Base-by-base conservation (phyloP, 2,888 invertebrate species). In the Phengaris alcon region DNA sequence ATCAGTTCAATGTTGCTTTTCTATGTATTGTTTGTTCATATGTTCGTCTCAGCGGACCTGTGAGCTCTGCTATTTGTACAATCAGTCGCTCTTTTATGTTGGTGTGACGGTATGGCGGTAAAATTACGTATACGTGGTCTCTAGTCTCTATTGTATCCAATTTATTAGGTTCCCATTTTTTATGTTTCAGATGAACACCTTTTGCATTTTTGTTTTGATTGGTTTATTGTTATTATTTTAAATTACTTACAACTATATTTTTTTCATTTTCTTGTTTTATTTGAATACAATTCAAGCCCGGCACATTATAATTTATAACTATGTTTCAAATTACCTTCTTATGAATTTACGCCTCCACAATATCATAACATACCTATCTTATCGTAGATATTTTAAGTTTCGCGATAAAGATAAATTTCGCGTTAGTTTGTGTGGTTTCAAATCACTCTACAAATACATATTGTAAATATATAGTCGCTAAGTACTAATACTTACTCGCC, bases 401-500 rank as follows among this genome's bases (percentile, higher is more conserved):
- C 10, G 15, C 72, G 72, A 72, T 72, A 72, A 54, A 22, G 72
- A 54, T 54, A 54, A 72, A 35, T 72, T 22, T 52, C 13, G 52
- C 72, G 35, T 52, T 22, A 52, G 35, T 72, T 54, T 22, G 72
- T 72, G 12, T 64, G 12, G 64, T 64, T 64, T 64, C 6, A 64
- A 64, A 64, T 44, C 35, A 64, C 64, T n/a, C 35, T 35, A 44
- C 35, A 64, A 64, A 64, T 64, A 35, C 35, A 64, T 10, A 12
- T 12, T 15, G 52, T 80, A 76, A 70, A 74, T 69, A 35, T 74
- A 57, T 72, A 74, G 78, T 77, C 75, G 78, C 79, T 81, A 80
- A 81, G 82, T 83, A 84, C 82, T 82, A 84, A 84, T 83, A 83
- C 82, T 83, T 86, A 85, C 86, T 85, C 84, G 84, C 84, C 83